phyloP scores from a whole-genome alignment of 2,888 invertebrate species.

The Drosophila algonquin region DNA sequence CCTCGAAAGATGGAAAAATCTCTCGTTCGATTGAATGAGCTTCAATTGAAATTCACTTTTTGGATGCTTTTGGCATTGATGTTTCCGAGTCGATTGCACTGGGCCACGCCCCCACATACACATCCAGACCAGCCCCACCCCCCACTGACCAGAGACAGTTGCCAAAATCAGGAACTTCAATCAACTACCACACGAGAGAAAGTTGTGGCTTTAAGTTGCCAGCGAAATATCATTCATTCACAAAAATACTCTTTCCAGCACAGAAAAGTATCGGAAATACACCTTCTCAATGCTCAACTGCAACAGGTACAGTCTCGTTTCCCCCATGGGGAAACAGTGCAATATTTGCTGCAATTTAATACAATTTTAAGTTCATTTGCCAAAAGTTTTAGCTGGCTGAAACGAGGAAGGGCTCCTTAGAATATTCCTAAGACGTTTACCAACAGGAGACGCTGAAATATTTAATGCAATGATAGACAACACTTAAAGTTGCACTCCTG shows the following conservation, averaged over 20 bases:
- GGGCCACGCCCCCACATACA: conserved; percentile 44
- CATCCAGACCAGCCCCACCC: too few relatives aligned
- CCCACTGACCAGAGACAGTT: conserved; percentile 22
- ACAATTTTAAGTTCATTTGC: too few relatives aligned
- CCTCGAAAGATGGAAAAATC: conserved; percentile 30
- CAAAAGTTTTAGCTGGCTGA: too few relatives aligned
- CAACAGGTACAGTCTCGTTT: too few relatives aligned
- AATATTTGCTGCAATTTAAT: too few relatives aligned
- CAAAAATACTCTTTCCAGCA: not conserved
- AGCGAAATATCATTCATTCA: not conserved
- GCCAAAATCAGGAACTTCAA: conserved; percentile 54
- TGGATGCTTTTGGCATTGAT: conserved; percentile 59
- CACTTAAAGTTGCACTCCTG: too few relatives aligned
- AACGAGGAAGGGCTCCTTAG: too few relatives aligned
- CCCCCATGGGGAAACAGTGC: too few relatives aligned
- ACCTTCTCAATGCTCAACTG: too few relatives aligned
- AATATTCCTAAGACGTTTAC: too few relatives aligned
- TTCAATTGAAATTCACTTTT: conserved; percentile 67
- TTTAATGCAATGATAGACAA: too few relatives aligned
- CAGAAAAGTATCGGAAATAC: not conserved
- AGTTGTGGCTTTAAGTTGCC: not conserved
- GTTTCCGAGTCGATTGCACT: conserved; percentile 36
- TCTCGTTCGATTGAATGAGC: conserved; percentile 65
- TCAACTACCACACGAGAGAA: not conserved
- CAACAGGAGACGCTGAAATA: too few relatives aligned